Percentiles rank a stretch among this genome's conserved stretches.
Conservation (phyloP, 2,888 invertebrate genomes). For the Spilosoma lubricipeda region DNA sequence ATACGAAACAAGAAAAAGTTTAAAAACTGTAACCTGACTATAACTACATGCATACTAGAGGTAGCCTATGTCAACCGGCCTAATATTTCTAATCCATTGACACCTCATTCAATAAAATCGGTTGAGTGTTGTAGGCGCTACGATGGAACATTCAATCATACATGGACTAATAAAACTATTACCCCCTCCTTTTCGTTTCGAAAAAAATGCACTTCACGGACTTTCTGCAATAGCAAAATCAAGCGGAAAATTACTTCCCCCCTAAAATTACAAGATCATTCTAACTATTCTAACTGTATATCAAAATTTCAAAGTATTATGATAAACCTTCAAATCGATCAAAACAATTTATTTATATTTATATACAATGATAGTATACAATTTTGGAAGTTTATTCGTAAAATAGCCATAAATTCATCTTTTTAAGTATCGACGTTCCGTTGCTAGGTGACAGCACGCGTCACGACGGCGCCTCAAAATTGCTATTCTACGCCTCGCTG, state of each 20-base stretch:
- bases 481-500: conserved; percentile 25
- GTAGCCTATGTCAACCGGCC: no score
- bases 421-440: neutral
- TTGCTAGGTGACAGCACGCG: conserved; percentile 37
- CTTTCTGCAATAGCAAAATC: neutral
- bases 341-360: neutral
- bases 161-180: no score
- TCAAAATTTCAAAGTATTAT: neutral
- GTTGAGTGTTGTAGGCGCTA: no score
- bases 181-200: no score
- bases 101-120: no score
- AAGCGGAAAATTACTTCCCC: neutral
- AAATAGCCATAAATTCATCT: neutral
- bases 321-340: neutral
- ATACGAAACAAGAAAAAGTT: no score
- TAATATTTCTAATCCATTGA: no score
- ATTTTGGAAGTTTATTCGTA: neutral
- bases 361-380: neutral
- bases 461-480: conserved; percentile 35
- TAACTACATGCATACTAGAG: no score
- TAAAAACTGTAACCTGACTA: no score
- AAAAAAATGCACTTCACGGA: neutral
- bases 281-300: neutral
- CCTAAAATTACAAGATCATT: neutral
- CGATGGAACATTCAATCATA: no score